Conservation (phyloP, 2,888 invertebrate genomes). For the Hedya salicella region DNA sequence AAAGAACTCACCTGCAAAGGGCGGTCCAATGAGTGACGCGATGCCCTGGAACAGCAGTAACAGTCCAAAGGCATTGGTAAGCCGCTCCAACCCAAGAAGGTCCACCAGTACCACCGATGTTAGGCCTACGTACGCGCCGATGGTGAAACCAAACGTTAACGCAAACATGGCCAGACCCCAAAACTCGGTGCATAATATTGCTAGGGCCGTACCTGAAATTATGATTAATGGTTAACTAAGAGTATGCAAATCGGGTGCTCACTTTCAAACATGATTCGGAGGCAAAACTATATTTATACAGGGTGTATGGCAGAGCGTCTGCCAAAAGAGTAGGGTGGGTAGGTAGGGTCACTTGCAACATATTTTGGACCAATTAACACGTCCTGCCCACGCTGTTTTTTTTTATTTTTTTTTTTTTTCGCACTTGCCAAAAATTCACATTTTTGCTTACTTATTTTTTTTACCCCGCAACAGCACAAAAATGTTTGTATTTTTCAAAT, state of each 20-base stretch:
- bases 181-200: slow-evolving; percentile 90
- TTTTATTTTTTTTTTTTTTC: too few species aligned
- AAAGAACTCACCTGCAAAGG: slow-evolving; percentile 91
- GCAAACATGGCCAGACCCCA: slow-evolving; percentile 91
- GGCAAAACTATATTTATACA: too few species aligned
- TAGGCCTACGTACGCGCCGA: slow-evolving; percentile 98
- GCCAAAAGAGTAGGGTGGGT: too few species aligned
- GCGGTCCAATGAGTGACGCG: slow-evolving; percentile 96
- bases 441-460: too few species aligned
- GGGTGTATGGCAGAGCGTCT: too few species aligned
- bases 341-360: too few species aligned
- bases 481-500: too few species aligned
- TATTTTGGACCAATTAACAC: too few species aligned
- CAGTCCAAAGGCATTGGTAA: slow-evolving; percentile 98
- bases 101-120: slow-evolving; percentile 98
- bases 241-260: background rate
- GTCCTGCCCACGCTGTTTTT: too few species aligned
- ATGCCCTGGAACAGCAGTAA: slow-evolving; percentile 96
- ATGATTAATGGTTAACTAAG: background rate
- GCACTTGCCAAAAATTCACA: too few species aligned
- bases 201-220: slow-evolving; percentile 90
- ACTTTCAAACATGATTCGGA: too few species aligned
- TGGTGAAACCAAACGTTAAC: slow-evolving; percentile 93
- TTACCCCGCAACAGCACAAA: too few species aligned
- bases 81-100: slow-evolving; percentile 94